Evolutionary conservation across 2,888 invertebrate species (phyloP), one percentile per base, ranked within the genome.

Genomic region (Agriopis aurantiaria): DNA sequence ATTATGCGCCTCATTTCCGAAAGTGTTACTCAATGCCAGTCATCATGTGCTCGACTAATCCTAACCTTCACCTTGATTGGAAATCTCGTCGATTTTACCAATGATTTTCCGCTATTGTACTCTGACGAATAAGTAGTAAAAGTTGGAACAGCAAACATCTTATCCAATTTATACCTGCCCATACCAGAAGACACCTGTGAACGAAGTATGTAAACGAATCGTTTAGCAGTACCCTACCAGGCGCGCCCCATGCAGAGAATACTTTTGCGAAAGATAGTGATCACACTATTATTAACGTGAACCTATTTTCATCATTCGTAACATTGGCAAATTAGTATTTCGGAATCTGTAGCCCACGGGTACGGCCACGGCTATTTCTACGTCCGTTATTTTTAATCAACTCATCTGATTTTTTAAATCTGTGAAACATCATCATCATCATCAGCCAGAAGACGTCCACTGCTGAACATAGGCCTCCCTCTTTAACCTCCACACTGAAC

Each of bases 51-150:
- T 61, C 65, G 49, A 46, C 53, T 68, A 53, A 68, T 56, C 52
- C 52, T 51, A 63, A 43, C 65, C 69, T 69, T 69, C 65, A 65
- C 65, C 57, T 65, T 69, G 69, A 69, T 65, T 69, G 52, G 65
- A 65, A 69, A 65, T 65, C 68, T 63, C 46, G 60, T 46, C 57
- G 56, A 65, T 69, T 65, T 60, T 65, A 45, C 51, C 41, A 56
- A 65, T 60, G 60, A 59, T 51, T 65, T 65, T 69, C 65, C 61
- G 56, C 61, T 61, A 65, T 17, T 53, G 59, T 64, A 7, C 53
- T 48, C 40, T 23, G 9, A 17, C 33, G 46, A 64, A 59, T 49
- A 59, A 53, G 17, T 51, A 23, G 17, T 14, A 52, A 33, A n/a
- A 48, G n/a, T 55, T 43, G 17, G 14, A 43, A 41, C 41, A 56